Evolutionary conservation across 53 echinoderm and acorn worm species (phyloP), one percentile per base, ranked within the genome.

Genomic region (Temnopleurus reevesii): DNA sequence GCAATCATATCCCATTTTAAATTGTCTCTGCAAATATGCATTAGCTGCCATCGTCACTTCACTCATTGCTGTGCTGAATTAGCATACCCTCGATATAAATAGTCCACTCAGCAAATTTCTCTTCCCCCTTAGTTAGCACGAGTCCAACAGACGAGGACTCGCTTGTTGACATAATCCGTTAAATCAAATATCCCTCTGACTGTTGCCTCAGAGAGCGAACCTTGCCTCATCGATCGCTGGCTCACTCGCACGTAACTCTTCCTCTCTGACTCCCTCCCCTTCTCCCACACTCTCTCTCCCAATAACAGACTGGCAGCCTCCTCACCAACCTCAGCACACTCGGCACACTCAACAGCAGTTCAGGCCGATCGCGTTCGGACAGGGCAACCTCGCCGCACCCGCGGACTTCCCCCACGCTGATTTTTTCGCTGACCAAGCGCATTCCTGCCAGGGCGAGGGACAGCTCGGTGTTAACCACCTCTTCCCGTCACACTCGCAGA

Each of bases 81-180:
- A 58, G 27, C 58, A 58, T 33, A 49, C 56, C 35, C 35, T 23
- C 19, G 71, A 36, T 4, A 7, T 2, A 86, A 87, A 87, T 23
- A 71, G 88, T 23, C 88, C 55, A 87, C 46, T 87, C 88, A 87
- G 88, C 88, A 87, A n/a, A 15, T 86, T 65, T 66, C 35, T 60
- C 46, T 85, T 85, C 38, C 60, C 59, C 28, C 33, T 55, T 30
- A 46, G 35, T 10, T 7, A 31, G 38, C 35, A 56, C 12, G 51
- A 53, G 77, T 77, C 43, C 0, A 53, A 5, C 17, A 28, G 61
- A 23, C 59, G 59, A 31, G 60, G 43, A 33, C 29, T 1, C 7
- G 51, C 71, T 31, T 66, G 88, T 87, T 87, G 65, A 87, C 88
- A 87, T 66, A 87, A 66, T 66, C 66, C 71, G 21, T 19, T 87